Percentiles rank a stretch among this genome's conserved stretches.
phyloP scores from a whole-genome alignment of 2,888 invertebrate genomes.

The Pseudeuparius sepicola region DNA sequence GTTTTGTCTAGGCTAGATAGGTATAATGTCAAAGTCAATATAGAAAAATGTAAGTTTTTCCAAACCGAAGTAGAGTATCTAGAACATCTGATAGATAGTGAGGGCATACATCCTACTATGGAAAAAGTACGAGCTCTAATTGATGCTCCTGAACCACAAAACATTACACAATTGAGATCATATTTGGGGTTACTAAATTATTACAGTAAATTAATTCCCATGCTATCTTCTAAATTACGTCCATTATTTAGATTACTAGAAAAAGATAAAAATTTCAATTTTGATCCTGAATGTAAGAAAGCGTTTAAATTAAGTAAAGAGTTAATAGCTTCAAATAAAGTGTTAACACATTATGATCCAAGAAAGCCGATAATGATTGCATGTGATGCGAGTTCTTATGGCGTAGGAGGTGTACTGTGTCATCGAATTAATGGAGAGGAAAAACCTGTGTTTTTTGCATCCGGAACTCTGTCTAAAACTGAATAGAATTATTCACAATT shows the following conservation, averaged over 20 bases:
- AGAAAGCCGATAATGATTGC: slow-evolving; percentile 23
- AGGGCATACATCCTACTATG: slow-evolving; percentile 13
- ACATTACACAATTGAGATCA: slow-evolving; percentile 13
- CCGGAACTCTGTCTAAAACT: slow-evolving; percentile 25
- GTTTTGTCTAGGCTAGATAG: slow-evolving; percentile 20
- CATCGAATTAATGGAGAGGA: too few species aligned
- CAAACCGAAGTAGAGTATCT: slow-evolving; percentile 21
- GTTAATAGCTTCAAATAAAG: slow-evolving; percentile 15
- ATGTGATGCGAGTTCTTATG: slow-evolving; percentile 27
- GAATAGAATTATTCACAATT: slow-evolving; percentile 32
- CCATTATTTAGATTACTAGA: slow-evolving; percentile 6
- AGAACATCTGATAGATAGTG: slow-evolving; percentile 18
- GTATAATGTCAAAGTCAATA: slow-evolving; percentile 23
- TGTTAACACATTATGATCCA: slow-evolving; percentile 22
- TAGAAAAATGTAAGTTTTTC: slow-evolving; percentile 24
- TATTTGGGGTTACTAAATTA: slow-evolving; percentile 9
- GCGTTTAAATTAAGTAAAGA: slow-evolving; percentile 19
- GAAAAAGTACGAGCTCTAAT: slow-evolving; percentile 6
- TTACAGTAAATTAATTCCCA: slow-evolving; percentile 9
- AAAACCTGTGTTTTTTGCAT: too few species aligned
- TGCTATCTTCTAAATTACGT: slow-evolving; percentile 4
- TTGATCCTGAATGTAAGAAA: slow-evolving; percentile 11
- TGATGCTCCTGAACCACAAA: slow-evolving; percentile 10
- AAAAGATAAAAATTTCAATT: slow-evolving; percentile 16
- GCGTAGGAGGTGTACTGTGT: slow-evolving; percentile 27